Percentiles rank a stretch among this genome's conserved stretches.
These are phyloP conservation scores for Zosterops borbonicus DNA, from an alignment of 2,113 vertebrate species.

Conservation along the genomic window DNA sequence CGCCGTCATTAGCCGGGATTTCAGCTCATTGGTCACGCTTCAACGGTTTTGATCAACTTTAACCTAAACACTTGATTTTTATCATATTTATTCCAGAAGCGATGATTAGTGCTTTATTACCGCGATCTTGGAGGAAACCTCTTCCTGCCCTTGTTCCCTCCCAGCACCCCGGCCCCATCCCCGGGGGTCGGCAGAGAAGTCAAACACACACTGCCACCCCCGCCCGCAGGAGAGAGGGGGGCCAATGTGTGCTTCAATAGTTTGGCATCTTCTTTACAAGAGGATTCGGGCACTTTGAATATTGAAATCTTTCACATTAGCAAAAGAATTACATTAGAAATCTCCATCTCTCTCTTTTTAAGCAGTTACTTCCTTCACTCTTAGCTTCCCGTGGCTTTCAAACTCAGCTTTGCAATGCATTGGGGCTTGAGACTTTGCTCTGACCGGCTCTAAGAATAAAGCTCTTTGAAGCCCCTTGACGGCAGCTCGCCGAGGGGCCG, in stretches of 20 bases:
- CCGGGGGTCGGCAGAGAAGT: background rate
- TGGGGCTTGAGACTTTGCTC: slow-evolving; percentile 56
- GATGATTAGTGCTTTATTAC: slow-evolving; percentile 16
- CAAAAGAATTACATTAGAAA: slow-evolving; percentile 78
- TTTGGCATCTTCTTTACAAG: slow-evolving; percentile 72
- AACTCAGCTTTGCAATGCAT: slow-evolving; percentile 50
- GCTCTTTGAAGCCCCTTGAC: slow-evolving; percentile 44
- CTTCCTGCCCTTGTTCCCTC: background rate
- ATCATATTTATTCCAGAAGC: slow-evolving; percentile 4
- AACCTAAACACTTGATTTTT: slow-evolving; percentile 52
- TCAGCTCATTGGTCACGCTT: slow-evolving; percentile 48
- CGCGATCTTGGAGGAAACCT: background rate
- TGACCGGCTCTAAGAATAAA: slow-evolving; percentile 41
- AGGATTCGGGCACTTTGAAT: slow-evolving; percentile 78
- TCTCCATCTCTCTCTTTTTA: slow-evolving; percentile 67
- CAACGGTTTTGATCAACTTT: slow-evolving; percentile 59
- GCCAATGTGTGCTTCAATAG: slow-evolving; percentile 54
- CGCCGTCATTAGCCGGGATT: slow-evolving; percentile 49
- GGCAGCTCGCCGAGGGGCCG: background rate
- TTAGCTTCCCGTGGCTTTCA: slow-evolving; percentile 62
- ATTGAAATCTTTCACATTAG: slow-evolving; percentile 79
- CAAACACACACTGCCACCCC: background rate
- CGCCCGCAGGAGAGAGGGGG: slow-evolving; percentile 14
- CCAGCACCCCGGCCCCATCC: background rate
- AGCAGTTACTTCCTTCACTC: slow-evolving; percentile 74